Evolutionary conservation across 2,888 invertebrate species (phyloP).

Genomic region (Eledone cirrhosa): DNA sequence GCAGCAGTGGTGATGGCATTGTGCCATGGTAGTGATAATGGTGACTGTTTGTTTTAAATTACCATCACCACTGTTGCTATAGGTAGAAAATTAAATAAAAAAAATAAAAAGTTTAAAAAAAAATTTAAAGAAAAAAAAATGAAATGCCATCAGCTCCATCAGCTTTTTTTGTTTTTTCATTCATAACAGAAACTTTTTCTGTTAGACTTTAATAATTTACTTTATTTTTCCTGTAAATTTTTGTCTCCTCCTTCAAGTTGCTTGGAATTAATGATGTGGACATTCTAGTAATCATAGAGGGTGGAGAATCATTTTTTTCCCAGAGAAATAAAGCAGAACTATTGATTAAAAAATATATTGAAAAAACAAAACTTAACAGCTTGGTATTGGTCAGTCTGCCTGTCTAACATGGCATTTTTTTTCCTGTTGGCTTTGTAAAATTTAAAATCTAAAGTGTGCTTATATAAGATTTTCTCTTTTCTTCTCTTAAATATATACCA

Average conservation of each 20-base stretch:
- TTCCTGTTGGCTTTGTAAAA: conserved; percentile 26
- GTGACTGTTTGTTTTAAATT: background rate
- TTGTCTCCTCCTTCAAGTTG: too few species aligned
- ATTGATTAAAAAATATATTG: background rate
- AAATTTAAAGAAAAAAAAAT: too few species aligned
- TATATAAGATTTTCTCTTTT: too few species aligned
- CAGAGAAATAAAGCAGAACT: conserved; percentile 21
- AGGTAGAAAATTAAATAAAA: too few species aligned
- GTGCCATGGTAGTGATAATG: background rate
- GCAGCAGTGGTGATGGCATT: conserved; percentile 3
- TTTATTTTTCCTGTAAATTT: background rate
- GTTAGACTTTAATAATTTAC: background rate
- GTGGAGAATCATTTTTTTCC: conserved; percentile 14
- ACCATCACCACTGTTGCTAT: too few species aligned
- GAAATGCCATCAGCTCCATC: too few species aligned
- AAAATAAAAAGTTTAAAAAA: too few species aligned
- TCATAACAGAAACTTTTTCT: too few species aligned
- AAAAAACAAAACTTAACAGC: background rate
- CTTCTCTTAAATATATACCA: too few species aligned
- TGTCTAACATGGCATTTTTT: background rate
- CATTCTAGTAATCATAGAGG: conserved; percentile 25
- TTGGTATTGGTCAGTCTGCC: conserved; percentile 11
- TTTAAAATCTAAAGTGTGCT: background rate
- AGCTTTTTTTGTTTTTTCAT: too few species aligned
- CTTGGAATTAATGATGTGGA: conserved; percentile 21